phyloP scores from a whole-genome alignment of 1,140 invertebrate species.

The Bradynema listronoti region DNA sequence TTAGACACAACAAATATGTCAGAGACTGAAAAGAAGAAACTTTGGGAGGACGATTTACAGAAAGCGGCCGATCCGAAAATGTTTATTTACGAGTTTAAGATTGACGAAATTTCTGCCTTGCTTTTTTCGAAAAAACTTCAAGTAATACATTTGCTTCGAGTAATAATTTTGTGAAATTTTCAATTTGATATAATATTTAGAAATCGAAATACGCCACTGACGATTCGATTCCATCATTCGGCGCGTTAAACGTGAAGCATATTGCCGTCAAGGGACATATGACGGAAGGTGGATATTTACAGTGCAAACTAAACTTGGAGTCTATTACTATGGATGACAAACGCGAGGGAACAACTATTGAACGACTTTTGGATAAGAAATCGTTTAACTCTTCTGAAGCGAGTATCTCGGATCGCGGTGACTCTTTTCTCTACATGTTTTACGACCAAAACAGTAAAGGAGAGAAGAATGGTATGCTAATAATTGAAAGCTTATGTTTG shows the following conservation, averaged over 20 bases:
- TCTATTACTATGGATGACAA: slow-evolving; percentile 55
- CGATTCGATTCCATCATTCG: slow-evolving; percentile 11
- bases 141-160: background rate
- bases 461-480: slow-evolving; percentile 32
- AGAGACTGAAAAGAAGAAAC: slow-evolving; percentile 54
- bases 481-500: too few species aligned
- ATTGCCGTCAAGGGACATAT: slow-evolving; percentile 46
- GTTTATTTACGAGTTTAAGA: slow-evolving; percentile 45
- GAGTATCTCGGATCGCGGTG: too few species aligned
- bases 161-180: too few species aligned
- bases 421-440: slow-evolving; percentile 28
- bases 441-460: slow-evolving; percentile 30
- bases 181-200: too few species aligned
- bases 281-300: slow-evolving; percentile 43
- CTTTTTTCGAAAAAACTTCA: slow-evolving; percentile 6
- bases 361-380: slow-evolving; percentile 51
- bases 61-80: slow-evolving; percentile 9
- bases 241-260: slow-evolving; percentile 34
- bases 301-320: slow-evolving; percentile 36
- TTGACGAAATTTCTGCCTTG: slow-evolving; percentile 38
- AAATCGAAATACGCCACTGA: slow-evolving; percentile 13
- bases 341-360: slow-evolving; percentile 42
- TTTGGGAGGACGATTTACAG: slow-evolving; percentile 33
- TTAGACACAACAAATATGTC: too few species aligned
- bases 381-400: slow-evolving; percentile 10